Percentiles rank a stretch among this genome's conserved stretches.
These are phyloP conservation scores for Cynopterus sphinx DNA, from an alignment of 2,797 vertebrate genomes.

Conservation along the genomic window DNA sequence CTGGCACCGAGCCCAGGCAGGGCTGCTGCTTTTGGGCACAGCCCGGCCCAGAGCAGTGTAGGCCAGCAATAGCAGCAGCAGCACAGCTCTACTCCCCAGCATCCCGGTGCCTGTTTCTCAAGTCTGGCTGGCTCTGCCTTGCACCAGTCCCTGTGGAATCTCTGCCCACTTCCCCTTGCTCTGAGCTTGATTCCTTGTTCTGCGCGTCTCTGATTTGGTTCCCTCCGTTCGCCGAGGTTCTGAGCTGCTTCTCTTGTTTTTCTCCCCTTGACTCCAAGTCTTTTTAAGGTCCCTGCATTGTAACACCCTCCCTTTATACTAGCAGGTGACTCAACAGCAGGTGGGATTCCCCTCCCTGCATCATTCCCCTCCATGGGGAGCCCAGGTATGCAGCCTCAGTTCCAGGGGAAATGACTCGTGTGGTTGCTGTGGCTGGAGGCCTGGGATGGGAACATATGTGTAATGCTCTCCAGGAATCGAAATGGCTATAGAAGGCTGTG, in stretches of 20 bases:
- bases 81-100: background rate
- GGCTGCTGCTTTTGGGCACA: background rate
- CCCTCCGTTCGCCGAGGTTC: background rate
- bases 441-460: constrained; percentile 61
- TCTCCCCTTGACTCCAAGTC: constrained; percentile 38
- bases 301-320: constrained; percentile 61
- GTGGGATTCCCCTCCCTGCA: constrained; percentile 82
- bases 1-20: constrained; percentile 75
- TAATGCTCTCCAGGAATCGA: constrained; percentile 78
- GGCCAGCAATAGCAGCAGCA: constrained; percentile 24
- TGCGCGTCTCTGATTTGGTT: background rate
- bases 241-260: constrained; percentile 56
- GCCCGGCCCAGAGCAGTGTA: background rate
- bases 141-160: constrained; percentile 17
- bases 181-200: background rate
- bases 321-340: constrained; percentile 82
- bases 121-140: background rate
- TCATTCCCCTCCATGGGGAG: constrained; percentile 64
- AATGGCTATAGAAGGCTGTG: background rate
- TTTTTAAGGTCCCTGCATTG: constrained; percentile 64
- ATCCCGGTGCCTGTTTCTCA: constrained; percentile 46
- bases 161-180: constrained; percentile 34
- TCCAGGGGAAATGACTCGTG: constrained; percentile 67
- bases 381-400: constrained; percentile 71
- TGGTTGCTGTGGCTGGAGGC: constrained; percentile 67